Percentiles rank a stretch among this genome's conserved stretches.
phyloP scores from a whole-genome alignment of 2,113 vertebrate species.

The Pteronura brasiliensis region DNA sequence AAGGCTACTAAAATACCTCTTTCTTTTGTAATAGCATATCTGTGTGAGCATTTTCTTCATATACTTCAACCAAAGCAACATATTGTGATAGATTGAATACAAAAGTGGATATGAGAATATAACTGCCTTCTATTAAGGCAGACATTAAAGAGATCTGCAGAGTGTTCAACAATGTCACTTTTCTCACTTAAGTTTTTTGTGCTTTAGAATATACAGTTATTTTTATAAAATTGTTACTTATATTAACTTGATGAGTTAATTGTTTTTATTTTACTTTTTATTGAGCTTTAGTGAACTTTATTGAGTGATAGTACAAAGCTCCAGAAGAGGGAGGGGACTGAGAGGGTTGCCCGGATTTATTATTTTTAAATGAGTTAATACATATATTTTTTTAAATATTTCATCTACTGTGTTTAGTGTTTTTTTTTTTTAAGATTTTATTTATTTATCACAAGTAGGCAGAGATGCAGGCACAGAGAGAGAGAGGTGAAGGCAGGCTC shows the following conservation, averaged over 20 bases:
- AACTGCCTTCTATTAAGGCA: not conserved
- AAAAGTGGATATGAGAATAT: not conserved
- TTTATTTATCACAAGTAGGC: no score
- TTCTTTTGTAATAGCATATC: not conserved
- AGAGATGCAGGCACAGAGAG: no score
- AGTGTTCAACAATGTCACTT: not conserved
- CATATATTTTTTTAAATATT: no score
- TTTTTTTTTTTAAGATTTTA: no score
- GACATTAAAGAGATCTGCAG: not conserved
- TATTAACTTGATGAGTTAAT: slow-evolving; percentile 12
- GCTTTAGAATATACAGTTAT: not conserved
- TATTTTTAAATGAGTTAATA: slow-evolving; percentile 28
- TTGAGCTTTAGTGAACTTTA: no score
- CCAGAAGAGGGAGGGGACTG: no score
- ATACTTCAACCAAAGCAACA: not conserved
- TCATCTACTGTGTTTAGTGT: no score
- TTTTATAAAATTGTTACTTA: slow-evolving; percentile 40
- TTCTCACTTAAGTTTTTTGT: not conserved
- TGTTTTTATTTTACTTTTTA: not conserved
- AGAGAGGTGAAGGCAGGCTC: no score
- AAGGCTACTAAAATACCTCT: not conserved
- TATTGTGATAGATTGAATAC: not conserved
- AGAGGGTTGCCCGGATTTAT: no score
- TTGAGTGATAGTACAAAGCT: no score
- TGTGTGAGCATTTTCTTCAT: slow-evolving; percentile 17